These are phyloP conservation scores for Synergus gifuensis DNA, from an alignment of 2,888 invertebrate genomes.

Conservation along the genomic window DNA sequence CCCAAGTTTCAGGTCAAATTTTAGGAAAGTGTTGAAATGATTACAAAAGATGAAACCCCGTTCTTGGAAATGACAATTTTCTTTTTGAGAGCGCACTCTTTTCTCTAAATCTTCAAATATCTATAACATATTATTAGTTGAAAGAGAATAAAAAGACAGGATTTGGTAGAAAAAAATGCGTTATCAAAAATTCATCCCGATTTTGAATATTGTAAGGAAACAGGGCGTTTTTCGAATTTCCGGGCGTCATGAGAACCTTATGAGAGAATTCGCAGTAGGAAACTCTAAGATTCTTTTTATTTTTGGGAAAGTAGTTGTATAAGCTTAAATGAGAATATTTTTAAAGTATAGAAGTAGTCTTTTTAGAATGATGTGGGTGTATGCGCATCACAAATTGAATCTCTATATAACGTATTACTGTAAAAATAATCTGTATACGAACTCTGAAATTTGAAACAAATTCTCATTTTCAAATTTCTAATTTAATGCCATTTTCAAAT, in stretches of 20 bases:
- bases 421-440: not conserved
- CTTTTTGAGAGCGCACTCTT: not conserved
- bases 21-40: conserved; percentile 14
- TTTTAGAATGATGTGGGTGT: not conserved
- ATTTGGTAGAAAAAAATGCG: not conserved
- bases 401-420: not conserved
- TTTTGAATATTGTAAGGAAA: conserved; percentile 29
- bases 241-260: conserved; percentile 61
- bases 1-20: conserved; percentile 50
- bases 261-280: conserved; percentile 69
- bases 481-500: too few relatives aligned
- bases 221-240: conserved; percentile 58
- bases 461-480: not conserved
- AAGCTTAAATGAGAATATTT: not conserved
- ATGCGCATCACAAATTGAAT: not conserved
- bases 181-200: conserved; percentile 7
- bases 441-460: not conserved
- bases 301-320: not conserved
- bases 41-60: conserved; percentile 9
- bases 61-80: conserved; percentile 14
- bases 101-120: not conserved
- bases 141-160: not conserved
- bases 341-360: not conserved
- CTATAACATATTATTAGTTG: not conserved
- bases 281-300: conserved; percentile 54